Evolutionary conservation across 2,797 vertebrate species (phyloP).

Genomic region (Gymnoscopelus microlampas): DNA sequence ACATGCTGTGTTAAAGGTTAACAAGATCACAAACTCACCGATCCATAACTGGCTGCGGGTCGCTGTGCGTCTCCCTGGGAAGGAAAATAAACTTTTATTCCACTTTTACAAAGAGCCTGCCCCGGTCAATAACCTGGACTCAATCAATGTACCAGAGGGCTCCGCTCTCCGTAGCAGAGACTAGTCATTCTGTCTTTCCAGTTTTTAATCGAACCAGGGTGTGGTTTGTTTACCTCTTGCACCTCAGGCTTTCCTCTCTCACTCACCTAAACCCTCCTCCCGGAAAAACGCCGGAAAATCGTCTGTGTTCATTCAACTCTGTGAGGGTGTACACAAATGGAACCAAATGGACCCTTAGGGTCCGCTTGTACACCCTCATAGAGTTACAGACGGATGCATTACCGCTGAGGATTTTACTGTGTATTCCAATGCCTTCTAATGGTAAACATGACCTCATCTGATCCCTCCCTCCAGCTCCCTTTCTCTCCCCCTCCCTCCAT

Average conservation of each 20-base stretch:
- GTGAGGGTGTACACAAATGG: no score
- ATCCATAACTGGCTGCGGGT: conserved; percentile 64
- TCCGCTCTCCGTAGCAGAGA: conserved; percentile 34
- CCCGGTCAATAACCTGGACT: conserved; percentile 58
- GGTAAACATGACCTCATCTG: conserved; percentile 32
- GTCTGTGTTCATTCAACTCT: no score
- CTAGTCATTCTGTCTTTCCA: neutral
- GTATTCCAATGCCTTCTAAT: conserved; percentile 13
- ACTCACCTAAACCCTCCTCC: conserved; percentile 25
- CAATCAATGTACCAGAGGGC: conserved; percentile 34
- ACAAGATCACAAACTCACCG: conserved; percentile 74
- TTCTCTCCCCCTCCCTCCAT: neutral
- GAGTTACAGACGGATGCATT: no score
- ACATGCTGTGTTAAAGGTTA: conserved; percentile 45
- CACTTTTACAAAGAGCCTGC: conserved; percentile 43
- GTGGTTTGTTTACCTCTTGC: conserved; percentile 39
- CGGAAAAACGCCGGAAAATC: neutral
- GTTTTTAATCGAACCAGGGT: conserved; percentile 44
- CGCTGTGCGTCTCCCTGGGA: conserved; percentile 66
- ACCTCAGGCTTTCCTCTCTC: conserved; percentile 19
- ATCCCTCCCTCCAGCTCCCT: neutral
- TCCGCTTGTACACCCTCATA: no score
- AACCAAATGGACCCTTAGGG: no score
- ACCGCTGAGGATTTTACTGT: no score
- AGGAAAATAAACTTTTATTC: conserved; percentile 55